Percentiles rank a stretch among this genome's conserved stretches.
Evolutionary conservation across 2,113 vertebrate genomes (phyloP).

Genomic region (Apteryx owenii): DNA sequence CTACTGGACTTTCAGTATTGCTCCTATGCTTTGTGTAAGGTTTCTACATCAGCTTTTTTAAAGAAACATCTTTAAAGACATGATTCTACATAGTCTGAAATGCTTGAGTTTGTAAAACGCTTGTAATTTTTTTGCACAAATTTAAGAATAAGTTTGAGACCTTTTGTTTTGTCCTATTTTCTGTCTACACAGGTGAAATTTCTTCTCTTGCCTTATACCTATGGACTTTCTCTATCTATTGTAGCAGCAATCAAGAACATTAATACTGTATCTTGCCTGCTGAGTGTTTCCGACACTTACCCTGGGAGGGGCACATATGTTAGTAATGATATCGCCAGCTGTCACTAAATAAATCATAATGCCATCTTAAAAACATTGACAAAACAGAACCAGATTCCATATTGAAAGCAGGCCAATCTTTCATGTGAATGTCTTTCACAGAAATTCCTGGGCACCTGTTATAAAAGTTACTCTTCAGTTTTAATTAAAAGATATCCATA

Average conservation of each 20-base stretch:
- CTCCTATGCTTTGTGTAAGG: neutral
- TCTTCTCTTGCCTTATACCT: neutral
- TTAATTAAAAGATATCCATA: slow-evolving; percentile 45
- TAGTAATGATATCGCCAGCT: slow-evolving; percentile 64
- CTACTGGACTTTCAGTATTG: neutral
- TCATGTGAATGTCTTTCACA: slow-evolving; percentile 51
- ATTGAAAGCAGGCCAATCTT: slow-evolving; percentile 46
- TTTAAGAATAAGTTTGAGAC: neutral
- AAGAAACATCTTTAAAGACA: neutral
- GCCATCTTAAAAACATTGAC: slow-evolving; percentile 60
- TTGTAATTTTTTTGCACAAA: neutral
- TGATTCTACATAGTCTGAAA: neutral
- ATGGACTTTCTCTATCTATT: neutral
- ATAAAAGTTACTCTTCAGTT: slow-evolving; percentile 51
- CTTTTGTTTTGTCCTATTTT: neutral
- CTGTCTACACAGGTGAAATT: neutral
- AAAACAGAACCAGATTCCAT: slow-evolving; percentile 65
- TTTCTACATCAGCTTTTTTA: neutral
- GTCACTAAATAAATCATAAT: slow-evolving; percentile 68
- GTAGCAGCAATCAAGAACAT: neutral
- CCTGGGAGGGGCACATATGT: slow-evolving; percentile 31
- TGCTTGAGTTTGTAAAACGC: neutral
- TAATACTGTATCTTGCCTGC: slow-evolving; percentile 29
- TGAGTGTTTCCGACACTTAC: slow-evolving; percentile 27
- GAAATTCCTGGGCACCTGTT: slow-evolving; percentile 51